Conservation (phyloP, 2,888 invertebrate genomes). For the Megastigmus dorsalis region DNA sequence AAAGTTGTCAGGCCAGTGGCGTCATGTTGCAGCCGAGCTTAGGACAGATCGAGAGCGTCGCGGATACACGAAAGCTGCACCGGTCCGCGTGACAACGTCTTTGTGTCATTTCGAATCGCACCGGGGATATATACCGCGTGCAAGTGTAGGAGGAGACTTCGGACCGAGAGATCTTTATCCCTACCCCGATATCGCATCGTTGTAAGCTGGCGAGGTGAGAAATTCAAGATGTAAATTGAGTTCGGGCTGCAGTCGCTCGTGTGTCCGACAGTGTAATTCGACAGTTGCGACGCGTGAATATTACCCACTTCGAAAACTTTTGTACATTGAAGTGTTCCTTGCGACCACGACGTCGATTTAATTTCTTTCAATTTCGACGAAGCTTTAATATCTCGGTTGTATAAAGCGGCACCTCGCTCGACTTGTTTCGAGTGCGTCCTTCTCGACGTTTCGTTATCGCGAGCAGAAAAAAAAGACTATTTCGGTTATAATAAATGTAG, state of each 20-base stretch:
- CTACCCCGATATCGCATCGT: too few relatives aligned
- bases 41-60: background rate
- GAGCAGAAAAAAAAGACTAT: too few relatives aligned
- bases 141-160: background rate
- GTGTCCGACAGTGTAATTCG: background rate
- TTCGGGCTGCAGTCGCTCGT: background rate
- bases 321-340: too few relatives aligned
- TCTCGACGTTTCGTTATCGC: too few relatives aligned
- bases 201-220: background rate
- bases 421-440: too few relatives aligned
- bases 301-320: too few relatives aligned
- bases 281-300: background rate
- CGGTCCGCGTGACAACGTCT: conserved; percentile 31
- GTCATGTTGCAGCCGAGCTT: conserved; percentile 7
- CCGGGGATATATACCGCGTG: background rate
- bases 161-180: background rate
- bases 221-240: conserved; percentile 13
- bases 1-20: too few relatives aligned
- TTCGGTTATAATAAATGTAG: too few relatives aligned
- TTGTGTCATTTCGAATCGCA: background rate
- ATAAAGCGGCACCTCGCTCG: too few relatives aligned
- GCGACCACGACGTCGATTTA: too few relatives aligned
- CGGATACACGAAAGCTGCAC: background rate
- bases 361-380: too few relatives aligned
- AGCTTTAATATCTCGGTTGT: too few relatives aligned